A percentile compares a stretch with the other conserved stretches of the same genome.
Conservation (phyloP, 2,888 invertebrate species). For the Drosophila acutilabella region DNA sequence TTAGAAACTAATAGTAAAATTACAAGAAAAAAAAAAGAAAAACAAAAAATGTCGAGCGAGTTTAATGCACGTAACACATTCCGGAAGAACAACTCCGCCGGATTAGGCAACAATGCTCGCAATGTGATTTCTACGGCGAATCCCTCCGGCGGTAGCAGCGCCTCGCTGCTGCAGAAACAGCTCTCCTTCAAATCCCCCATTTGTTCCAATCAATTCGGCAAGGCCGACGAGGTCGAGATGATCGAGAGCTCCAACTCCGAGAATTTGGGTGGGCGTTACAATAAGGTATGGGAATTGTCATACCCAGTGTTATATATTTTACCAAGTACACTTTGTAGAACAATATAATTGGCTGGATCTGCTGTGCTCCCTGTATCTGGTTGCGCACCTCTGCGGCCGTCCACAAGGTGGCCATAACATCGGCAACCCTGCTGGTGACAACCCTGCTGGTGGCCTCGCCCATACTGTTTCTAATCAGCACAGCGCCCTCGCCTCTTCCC, state of each 20-base stretch:
- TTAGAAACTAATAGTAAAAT: background rate
- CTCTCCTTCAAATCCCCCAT: constrained; percentile 84
- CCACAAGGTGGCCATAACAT: constrained; percentile 87
- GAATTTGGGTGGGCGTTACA: constrained; percentile 73
- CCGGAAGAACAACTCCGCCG: constrained; percentile 61
- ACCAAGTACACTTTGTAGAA: constrained; percentile 56
- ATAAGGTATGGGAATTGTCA: constrained; percentile 67
- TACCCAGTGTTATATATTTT: background rate
- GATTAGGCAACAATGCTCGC: constrained; percentile 61
- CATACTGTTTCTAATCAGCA: constrained; percentile 87
- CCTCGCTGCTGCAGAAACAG: constrained; percentile 82
- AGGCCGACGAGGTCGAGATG: constrained; percentile 84
- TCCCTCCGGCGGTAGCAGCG: constrained; percentile 80
- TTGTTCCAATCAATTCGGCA: constrained; percentile 78
- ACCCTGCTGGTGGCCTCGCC: constrained; percentile 87
- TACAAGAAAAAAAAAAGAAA: background rate
- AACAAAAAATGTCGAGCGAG: constrained; percentile 32
- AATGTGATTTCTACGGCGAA: constrained; percentile 83
- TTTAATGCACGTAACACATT: constrained; percentile 73
- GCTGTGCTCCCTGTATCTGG: constrained; percentile 87
- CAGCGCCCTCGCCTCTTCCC: constrained; percentile 84
- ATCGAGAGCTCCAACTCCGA: constrained; percentile 82
- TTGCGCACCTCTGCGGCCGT: constrained; percentile 87
- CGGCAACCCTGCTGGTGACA: constrained; percentile 87
- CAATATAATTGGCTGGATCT: constrained; percentile 86